phyloP scores from a whole-genome alignment of 2,113 vertebrate species.

The Elephas maximus region DNA sequence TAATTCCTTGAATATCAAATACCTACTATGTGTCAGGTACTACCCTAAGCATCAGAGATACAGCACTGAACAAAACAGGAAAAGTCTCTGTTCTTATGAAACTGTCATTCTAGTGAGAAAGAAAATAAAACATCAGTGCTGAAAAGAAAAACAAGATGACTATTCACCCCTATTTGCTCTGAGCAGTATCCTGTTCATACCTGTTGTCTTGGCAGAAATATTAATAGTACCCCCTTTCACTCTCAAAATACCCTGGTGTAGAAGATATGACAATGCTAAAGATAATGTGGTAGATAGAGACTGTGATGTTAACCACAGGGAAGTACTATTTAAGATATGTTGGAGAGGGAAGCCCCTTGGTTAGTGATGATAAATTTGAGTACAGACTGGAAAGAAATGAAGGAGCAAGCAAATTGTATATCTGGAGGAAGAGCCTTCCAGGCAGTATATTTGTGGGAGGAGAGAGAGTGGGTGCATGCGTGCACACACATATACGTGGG shows the following conservation, averaged over 20 bases:
- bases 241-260: background rate
- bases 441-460: background rate
- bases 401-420: background rate
- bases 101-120: background rate
- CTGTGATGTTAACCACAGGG: background rate
- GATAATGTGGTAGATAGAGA: background rate
- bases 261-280: background rate
- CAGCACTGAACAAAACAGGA: background rate
- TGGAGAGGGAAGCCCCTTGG: background rate
- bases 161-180: background rate
- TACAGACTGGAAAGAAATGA: background rate
- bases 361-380: background rate
- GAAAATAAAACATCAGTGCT: background rate
- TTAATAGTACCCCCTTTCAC: background rate
- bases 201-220: slow-evolving; percentile 17
- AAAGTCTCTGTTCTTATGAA: slow-evolving; percentile 34
- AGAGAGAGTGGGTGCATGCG: background rate
- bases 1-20: slow-evolving; percentile 26
- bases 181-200: background rate
- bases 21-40: background rate
- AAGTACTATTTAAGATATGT: background rate
- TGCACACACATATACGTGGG: background rate
- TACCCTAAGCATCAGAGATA: background rate
- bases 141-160: background rate
- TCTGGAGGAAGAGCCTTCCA: background rate